A percentile compares a stretch with the other conserved stretches of the same genome.
Evolutionary conservation across 2,113 vertebrate genomes (phyloP).

Genomic region (Noturus placidus): DNA sequence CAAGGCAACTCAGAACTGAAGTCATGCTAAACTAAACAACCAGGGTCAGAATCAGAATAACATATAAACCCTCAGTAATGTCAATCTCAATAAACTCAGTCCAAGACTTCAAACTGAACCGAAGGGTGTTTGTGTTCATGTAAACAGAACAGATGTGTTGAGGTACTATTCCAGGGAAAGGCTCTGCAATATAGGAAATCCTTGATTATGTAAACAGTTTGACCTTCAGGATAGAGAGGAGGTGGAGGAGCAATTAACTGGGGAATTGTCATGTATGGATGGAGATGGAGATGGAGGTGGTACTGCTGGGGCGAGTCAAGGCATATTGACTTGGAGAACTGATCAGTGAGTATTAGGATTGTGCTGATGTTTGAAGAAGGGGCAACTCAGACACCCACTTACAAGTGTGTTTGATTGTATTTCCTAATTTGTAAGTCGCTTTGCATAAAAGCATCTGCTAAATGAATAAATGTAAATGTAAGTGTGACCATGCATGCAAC

Average conservation of each 20-base stretch:
- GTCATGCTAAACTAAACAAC: neutral
- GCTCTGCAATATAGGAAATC: neutral
- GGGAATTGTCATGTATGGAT: neutral
- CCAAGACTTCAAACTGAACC: neutral
- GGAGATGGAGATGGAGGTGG: too few relatives aligned
- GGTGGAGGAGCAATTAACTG: neutral
- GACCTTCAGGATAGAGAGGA: neutral
- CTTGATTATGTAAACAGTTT: neutral
- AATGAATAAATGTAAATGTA: too few relatives aligned
- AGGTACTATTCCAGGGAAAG: neutral
- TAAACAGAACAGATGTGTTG: neutral
- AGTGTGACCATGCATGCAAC: too few relatives aligned
- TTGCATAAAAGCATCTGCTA: too few relatives aligned
- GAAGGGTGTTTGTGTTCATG: neutral
- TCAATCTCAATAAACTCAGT: neutral
- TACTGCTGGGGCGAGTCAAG: too few relatives aligned
- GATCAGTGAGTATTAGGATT: too few relatives aligned
- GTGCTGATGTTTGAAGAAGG: too few relatives aligned
- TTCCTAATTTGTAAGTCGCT: too few relatives aligned
- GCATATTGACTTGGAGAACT: too few relatives aligned
- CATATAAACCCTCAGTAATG: neutral
- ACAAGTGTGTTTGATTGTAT: too few relatives aligned
- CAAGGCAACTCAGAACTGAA: neutral
- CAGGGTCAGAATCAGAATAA: neutral
- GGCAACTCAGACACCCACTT: too few relatives aligned